Evolutionary conservation across 2,888 invertebrate species (phyloP), one percentile per base, ranked within the genome.

Genomic region (Diarsia dahlii): DNA sequence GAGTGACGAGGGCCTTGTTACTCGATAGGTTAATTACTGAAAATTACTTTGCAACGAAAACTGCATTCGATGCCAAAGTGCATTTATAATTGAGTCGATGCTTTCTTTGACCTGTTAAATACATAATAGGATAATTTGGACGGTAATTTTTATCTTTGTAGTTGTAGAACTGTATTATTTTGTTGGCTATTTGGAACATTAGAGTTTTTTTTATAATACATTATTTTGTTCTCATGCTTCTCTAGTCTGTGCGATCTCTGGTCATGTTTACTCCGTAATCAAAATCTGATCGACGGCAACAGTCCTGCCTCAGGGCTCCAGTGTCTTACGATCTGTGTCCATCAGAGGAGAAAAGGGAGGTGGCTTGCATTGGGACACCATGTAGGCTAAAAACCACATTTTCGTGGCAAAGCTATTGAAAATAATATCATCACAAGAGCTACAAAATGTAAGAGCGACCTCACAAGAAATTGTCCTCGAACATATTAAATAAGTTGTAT

Each of bases 1-100:
- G 79, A 83, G 78, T 82, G 62, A 56, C 71, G 78, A 77, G 68
- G 54, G 66, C 73, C 56, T 65, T 54, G 79, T 76, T 78, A 54
- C 48, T 50, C 64, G 69, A 68, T 46, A 64, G 46, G 66, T 81
- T 84, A 80, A 86, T 82, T 79, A 84, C 76, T 79, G 45, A 84
- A 84, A 85, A 85, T 85, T 72, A 80, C 67, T 82, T 82, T 72
- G 71, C 68, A 78, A 76, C 76, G 69, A 58, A 82, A 82, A 76
- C 65, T 86, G 78, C 78, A 83, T 70, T 72, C 71, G 67, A 78
- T 75, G 69, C 23, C 48, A 50, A 74, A 66, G 68, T 73, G 46
- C 23, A 60, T 67, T 65, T 45, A 48, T 72, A 48, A 34, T 74
- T 60, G 39, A 68, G 52, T 46, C 3, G 10, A 18, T 62, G 23